These are phyloP conservation scores for Diogma glabrata DNA, from an alignment of 2,888 invertebrate genomes.

Conservation along the genomic window DNA sequence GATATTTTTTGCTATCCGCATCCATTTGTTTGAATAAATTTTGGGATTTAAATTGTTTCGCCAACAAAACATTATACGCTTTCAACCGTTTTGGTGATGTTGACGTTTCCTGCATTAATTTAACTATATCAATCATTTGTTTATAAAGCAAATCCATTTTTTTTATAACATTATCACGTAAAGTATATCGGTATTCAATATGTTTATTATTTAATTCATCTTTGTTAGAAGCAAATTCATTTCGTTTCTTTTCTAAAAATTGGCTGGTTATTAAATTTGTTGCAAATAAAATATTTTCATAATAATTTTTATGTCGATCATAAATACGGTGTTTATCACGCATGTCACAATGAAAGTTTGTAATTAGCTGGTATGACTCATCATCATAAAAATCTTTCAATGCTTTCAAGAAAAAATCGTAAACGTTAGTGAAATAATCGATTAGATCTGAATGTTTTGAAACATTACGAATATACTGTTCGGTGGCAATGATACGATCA, in stretches of 20 bases:
- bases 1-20: neutral
- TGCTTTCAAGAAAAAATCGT: neutral
- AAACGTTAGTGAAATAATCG: neutral
- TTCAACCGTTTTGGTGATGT: neutral
- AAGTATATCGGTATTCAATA: neutral
- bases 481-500: neutral
- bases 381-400: neutral
- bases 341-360: neutral
- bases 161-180: neutral
- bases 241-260: neutral
- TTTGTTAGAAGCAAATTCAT: neutral
- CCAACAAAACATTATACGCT: neutral
- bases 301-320: neutral
- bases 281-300: conserved; percentile 6
- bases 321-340: neutral
- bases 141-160: neutral
- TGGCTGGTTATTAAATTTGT: conserved; percentile 6
- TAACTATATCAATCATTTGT: neutral
- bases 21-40: conserved; percentile 4
- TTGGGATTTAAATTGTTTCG: neutral
- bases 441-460: neutral
- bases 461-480: conserved; percentile 6
- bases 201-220: neutral
- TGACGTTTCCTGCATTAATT: neutral
- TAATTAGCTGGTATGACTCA: neutral